phyloP scores from a whole-genome alignment of 2,888 invertebrate genomes.

The Agonopterix arenella region DNA sequence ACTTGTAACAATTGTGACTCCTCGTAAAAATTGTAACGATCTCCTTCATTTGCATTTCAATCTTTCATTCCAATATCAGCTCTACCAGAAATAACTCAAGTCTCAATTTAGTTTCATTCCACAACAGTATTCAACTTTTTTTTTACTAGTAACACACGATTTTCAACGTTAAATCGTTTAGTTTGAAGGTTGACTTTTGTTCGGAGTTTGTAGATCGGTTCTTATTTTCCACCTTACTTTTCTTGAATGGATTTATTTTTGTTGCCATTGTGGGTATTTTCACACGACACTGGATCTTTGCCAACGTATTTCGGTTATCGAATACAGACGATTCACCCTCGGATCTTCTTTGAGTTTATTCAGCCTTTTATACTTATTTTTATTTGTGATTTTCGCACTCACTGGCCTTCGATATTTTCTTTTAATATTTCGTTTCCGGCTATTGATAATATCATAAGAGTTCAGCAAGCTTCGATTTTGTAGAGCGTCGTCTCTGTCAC shows the following conservation, averaged over 20 bases:
- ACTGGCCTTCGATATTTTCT: too few relatives aligned
- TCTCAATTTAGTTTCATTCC: conserved; percentile 11
- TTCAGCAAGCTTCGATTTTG: too few relatives aligned
- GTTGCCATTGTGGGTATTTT: conserved; percentile 54
- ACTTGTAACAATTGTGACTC: too few relatives aligned
- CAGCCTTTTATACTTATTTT: background rate
- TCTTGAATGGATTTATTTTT: conserved; percentile 69
- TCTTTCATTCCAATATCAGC: conserved; percentile 20
- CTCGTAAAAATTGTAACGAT: conserved; percentile 37
- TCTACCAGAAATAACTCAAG: conserved; percentile 17
- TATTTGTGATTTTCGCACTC: too few relatives aligned
- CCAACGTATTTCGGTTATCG: conserved; percentile 53
- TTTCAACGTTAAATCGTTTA: background rate
- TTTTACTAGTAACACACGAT: background rate
- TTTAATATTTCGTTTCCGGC: too few relatives aligned
- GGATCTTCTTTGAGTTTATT: conserved; percentile 4
- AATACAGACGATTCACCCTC: conserved; percentile 28
- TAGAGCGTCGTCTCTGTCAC: too few relatives aligned
- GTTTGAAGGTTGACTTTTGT: conserved; percentile 19
- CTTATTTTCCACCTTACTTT: conserved; percentile 45
- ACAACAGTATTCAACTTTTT: conserved; percentile 1
- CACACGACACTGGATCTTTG: conserved; percentile 48
- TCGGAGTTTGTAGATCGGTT: conserved; percentile 33
- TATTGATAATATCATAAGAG: too few relatives aligned
- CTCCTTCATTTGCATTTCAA: conserved; percentile 22